Conservation (phyloP, 2,113 vertebrate species). For the Tragulus kanchil region DNA sequence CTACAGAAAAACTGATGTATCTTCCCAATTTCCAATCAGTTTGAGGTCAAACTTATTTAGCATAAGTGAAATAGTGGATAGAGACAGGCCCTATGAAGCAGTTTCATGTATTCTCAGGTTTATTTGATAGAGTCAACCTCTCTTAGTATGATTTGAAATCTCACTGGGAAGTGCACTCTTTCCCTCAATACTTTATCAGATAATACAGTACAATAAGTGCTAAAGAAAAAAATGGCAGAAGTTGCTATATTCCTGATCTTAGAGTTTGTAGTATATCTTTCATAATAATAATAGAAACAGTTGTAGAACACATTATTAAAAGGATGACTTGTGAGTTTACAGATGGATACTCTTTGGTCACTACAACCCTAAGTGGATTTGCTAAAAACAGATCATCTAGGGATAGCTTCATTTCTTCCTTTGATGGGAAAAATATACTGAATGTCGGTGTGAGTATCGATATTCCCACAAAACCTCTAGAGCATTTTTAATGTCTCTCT, state of each 20-base stretch:
- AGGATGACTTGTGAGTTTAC: not conserved
- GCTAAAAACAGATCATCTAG: not conserved
- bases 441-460: not conserved
- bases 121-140: not conserved
- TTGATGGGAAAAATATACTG: not conserved
- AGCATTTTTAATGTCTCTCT: constrained; percentile 11
- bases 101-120: not conserved
- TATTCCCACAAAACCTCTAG: not conserved
- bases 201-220: not conserved
- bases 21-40: not conserved
- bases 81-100: not conserved
- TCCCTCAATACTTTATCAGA: not conserved
- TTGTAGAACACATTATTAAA: not conserved
- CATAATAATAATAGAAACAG: not conserved
- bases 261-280: not conserved
- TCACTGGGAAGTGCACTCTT: not conserved
- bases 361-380: not conserved
- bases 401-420: not conserved
- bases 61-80: not conserved
- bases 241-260: not conserved
- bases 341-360: not conserved
- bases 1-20: not conserved
- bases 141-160: not conserved
- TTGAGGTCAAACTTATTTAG: not conserved
- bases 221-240: not conserved